These are phyloP conservation scores for Athetis lepigone DNA, from an alignment of 2,888 invertebrate species.

Conservation along the genomic window DNA sequence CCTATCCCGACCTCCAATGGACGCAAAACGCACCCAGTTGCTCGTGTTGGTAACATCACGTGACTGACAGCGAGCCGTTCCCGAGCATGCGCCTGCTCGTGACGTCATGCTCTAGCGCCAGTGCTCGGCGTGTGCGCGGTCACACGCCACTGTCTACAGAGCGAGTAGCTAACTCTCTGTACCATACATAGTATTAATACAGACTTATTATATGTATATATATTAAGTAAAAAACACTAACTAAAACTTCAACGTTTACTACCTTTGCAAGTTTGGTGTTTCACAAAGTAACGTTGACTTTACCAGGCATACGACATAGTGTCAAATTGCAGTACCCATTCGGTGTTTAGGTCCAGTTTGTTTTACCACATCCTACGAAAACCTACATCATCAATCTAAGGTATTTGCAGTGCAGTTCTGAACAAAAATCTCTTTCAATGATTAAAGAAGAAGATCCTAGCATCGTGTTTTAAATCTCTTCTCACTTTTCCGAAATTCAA, in stretches of 20 bases:
- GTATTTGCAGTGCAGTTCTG: background rate
- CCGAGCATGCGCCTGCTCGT: conserved; percentile 71
- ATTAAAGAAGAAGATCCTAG: background rate
- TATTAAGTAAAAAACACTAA: background rate
- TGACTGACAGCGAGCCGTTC: conserved; percentile 81
- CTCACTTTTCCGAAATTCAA: no score
- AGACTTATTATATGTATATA: no score
- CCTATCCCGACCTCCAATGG: conserved; percentile 71
- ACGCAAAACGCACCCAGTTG: conserved; percentile 81
- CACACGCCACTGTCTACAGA: conserved; percentile 48
- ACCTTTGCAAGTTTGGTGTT: background rate
- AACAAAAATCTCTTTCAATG: background rate
- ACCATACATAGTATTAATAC: conserved; percentile 2
- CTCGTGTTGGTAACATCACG: conserved; percentile 79
- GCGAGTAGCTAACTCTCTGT: conserved; percentile 25
- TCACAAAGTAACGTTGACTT: background rate
- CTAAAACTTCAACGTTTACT: no score
- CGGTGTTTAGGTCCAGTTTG: no score
- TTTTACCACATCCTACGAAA: no score
- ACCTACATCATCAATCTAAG: background rate
- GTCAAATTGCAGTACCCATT: background rate
- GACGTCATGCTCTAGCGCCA: conserved; percentile 86
- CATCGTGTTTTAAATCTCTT: no score
- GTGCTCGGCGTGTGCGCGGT: conserved; percentile 59
- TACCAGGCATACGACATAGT: background rate